A percentile compares a stretch with the other conserved stretches of the same genome.
These are phyloP conservation scores for Drosophila nannoptera DNA, from an alignment of 1,140 invertebrate species.

Conservation along the genomic window DNA sequence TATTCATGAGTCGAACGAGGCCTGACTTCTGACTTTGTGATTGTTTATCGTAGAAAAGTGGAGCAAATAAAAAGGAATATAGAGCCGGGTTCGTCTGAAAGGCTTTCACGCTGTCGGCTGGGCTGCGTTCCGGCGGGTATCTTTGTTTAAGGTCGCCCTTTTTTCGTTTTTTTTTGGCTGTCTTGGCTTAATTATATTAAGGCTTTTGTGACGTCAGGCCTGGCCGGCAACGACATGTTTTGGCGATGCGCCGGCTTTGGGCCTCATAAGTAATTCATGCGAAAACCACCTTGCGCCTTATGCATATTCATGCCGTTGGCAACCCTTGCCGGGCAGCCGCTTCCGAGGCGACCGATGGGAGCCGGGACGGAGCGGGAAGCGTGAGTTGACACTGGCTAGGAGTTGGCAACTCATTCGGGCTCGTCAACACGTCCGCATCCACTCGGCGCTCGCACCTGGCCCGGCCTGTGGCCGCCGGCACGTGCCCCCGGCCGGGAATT, in stretches of 20 bases:
- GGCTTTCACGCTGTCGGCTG: neutral
- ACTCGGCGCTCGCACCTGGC: slow-evolving; percentile 18
- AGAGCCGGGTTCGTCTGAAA: neutral
- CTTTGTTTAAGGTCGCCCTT: slow-evolving; percentile 12
- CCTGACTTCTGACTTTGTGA: neutral
- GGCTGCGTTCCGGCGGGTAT: neutral
- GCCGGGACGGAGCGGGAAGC: neutral
- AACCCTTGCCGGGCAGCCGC: neutral
- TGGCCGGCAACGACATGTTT: slow-evolving; percentile 5
- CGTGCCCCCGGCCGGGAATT: slow-evolving; percentile 20
- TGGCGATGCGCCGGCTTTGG: slow-evolving; percentile 51
- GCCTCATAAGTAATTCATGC: slow-evolving; percentile 68
- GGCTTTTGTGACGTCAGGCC: slow-evolving; percentile 24
- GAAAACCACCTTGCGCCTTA: slow-evolving; percentile 55
- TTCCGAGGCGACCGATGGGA: neutral
- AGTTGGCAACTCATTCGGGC: slow-evolving; percentile 28
- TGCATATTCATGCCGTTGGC: slow-evolving; percentile 60
- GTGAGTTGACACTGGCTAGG: neutral
- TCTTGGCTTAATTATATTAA: slow-evolving; percentile 56
- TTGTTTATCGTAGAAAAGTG: neutral
- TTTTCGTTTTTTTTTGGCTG: slow-evolving; percentile 9
- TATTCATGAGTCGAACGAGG: neutral
- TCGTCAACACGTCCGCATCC: slow-evolving; percentile 51
- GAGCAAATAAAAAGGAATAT: too few species aligned
- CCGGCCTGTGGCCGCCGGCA: slow-evolving; percentile 5